Conservation (phyloP, 37 sponge, comb jelly and placozoan species). For the Cliona cf. orientalis region DNA sequence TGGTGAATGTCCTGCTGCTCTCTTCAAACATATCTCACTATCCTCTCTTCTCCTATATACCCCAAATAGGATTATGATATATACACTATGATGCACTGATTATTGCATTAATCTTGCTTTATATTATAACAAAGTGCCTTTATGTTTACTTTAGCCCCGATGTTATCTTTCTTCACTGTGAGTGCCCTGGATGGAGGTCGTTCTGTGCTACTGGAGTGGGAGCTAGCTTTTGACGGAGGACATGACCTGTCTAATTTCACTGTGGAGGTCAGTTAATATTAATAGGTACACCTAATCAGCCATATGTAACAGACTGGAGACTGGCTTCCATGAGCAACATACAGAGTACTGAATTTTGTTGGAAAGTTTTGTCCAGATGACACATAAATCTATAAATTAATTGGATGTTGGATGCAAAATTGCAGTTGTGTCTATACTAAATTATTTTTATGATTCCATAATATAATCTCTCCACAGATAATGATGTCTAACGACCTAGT, state of each 20-base stretch:
- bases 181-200: conserved; percentile 15
- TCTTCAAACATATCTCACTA: neutral
- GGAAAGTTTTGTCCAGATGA: neutral
- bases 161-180: conserved; percentile 3
- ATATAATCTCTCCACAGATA: too few species aligned
- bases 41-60: neutral
- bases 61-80: neutral
- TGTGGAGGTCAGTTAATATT: conserved; percentile 5
- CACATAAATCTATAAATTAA: too few species aligned
- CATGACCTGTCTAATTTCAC: neutral
- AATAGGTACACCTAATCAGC: too few species aligned
- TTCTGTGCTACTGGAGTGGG: conserved; percentile 25
- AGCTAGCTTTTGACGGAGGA: conserved; percentile 39
- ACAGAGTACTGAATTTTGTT: neutral
- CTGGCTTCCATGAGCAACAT: too few species aligned
- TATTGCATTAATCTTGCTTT: neutral
- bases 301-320: too few species aligned
- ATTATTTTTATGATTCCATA: too few species aligned
- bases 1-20: neutral
- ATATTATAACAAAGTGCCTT: neutral
- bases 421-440: too few species aligned
- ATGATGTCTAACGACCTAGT: too few species aligned
- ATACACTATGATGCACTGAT: too few species aligned
- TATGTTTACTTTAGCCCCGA: conserved; percentile 1
- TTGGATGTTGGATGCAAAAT: too few species aligned